Base-by-base conservation (phyloP, 1,140 invertebrate species). In the Psilanteris sp. region DNA sequence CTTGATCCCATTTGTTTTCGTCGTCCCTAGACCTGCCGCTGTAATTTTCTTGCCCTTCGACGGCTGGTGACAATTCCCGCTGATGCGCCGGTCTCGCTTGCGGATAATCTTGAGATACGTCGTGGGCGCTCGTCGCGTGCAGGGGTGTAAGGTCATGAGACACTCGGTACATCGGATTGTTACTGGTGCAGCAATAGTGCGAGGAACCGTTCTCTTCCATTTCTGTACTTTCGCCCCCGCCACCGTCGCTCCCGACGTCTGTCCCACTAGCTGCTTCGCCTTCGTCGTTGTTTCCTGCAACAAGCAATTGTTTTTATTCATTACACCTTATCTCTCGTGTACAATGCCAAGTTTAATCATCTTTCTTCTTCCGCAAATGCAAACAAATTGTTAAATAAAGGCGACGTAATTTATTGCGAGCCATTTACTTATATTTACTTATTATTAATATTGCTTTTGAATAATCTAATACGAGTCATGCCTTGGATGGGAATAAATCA, bases 211-310 rank as follows among this genome's bases (percentile, higher is more conserved):
- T 84, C 50, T 87, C 85, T 37, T 88, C 85, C 82, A 87, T 87
- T 67, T 87, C 85, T 50, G 77, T 48, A 41, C 54, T 79, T 0
- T 81, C 77, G 26, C 78, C 46, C 16, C 64, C 72, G 18, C 77
- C 76, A 2, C 61, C 73, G 13, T 67, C 78, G 18, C 54, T 70
- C 66, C 70, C 78, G 36, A 62, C 39, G 16, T 66, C 79, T 20
- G 76, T 68, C 31, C 61, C 81, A 46, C 80, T 78, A 18, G 70
- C 74, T 15, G 78, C 71, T 76, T 87, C 87, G 46, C 83, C 85
- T 79, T 88, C 87, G 82, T 88, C 86, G 81, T 85, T 88, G 78
- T 83, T 88, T 86, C 87, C 87, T 88, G 14, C 36, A 72, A 39
- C 29, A 31, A 11, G 10, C 7, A 29, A 46, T 24, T 27, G 8